A percentile compares a stretch with the other conserved stretches of the same genome.
phyloP scores from a whole-genome alignment of 2,888 invertebrate genomes.

The Spilosoma lubricipeda region DNA sequence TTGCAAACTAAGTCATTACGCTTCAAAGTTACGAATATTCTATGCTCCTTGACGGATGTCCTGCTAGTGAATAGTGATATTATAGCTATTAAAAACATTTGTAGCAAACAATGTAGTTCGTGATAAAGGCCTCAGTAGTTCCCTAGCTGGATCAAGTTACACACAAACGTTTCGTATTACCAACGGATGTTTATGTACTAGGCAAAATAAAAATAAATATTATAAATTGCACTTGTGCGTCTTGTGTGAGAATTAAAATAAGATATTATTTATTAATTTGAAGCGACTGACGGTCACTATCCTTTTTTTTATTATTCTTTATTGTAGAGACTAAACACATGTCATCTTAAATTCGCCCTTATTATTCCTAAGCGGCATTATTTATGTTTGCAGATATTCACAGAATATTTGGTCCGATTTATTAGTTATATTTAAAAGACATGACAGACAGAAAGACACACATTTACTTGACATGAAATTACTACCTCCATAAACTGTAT shows the following conservation, averaged over 20 bases:
- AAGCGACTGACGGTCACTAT: too few relatives aligned
- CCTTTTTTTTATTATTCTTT: too few relatives aligned
- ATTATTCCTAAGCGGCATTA: too few relatives aligned
- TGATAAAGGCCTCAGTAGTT: conserved; percentile 1
- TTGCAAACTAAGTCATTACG: neutral
- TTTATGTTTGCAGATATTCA: neutral
- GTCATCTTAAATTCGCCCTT: too few relatives aligned
- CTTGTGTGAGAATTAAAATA: neutral
- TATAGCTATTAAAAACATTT: neutral
- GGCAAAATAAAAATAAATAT: neutral
- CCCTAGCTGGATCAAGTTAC: conserved; percentile 6
- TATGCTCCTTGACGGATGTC: neutral
- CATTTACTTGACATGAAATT: neutral
- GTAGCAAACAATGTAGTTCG: neutral
- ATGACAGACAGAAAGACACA: too few relatives aligned
- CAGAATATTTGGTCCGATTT: neutral
- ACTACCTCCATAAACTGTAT: neutral
- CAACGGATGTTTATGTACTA: neutral
- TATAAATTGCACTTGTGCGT: neutral
- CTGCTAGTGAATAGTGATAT: neutral
- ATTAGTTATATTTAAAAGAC: neutral
- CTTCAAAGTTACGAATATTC: neutral
- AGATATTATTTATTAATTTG: neutral
- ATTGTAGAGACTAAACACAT: too few relatives aligned
- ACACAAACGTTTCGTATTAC: conserved; percentile 9